Percentiles rank a stretch among this genome's conserved stretches.
Conservation (phyloP, 2,113 vertebrate species). For the Oreotrochilus melanogaster region DNA sequence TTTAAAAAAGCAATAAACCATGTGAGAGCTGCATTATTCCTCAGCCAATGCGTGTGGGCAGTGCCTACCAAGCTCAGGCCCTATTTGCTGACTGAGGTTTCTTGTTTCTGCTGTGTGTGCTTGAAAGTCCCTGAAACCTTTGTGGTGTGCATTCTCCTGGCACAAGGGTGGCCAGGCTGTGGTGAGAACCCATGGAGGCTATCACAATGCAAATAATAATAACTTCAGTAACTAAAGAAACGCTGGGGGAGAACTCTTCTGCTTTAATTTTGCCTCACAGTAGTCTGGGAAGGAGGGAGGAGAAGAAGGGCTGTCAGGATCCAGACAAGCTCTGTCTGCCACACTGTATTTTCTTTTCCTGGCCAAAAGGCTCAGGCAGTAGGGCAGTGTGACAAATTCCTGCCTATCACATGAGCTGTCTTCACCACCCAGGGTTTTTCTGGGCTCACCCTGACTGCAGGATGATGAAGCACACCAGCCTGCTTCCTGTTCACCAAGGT, state of each 20-base stretch:
- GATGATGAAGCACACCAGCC: neutral
- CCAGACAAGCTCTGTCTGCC: neutral
- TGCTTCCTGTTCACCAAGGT: rapidly evolving
- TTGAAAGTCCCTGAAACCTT: neutral
- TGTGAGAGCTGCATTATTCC: neutral
- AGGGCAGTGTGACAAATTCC: neutral
- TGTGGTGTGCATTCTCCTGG: neutral
- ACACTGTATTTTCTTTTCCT: neutral
- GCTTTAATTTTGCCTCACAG: neutral
- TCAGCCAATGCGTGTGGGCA: neutral
- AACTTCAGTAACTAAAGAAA: slow-evolving; percentile 9
- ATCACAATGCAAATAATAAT: slow-evolving; percentile 17
- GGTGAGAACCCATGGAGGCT: neutral
- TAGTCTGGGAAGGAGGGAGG: neutral
- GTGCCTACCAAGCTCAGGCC: neutral
- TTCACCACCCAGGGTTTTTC: neutral
- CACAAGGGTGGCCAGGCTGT: neutral
- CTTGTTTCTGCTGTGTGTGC: neutral
- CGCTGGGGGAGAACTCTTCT: neutral
- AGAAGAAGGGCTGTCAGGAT: neutral
- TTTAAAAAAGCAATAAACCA: neutral
- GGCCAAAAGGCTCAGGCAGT: neutral
- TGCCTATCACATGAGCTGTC: neutral
- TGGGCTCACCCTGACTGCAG: neutral
- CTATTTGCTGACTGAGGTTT: neutral